A percentile compares a stretch with the other conserved stretches of the same genome.
Evolutionary conservation across 2,113 vertebrate genomes (phyloP).

Genomic region (Lycocorax pyrrhopterus): DNA sequence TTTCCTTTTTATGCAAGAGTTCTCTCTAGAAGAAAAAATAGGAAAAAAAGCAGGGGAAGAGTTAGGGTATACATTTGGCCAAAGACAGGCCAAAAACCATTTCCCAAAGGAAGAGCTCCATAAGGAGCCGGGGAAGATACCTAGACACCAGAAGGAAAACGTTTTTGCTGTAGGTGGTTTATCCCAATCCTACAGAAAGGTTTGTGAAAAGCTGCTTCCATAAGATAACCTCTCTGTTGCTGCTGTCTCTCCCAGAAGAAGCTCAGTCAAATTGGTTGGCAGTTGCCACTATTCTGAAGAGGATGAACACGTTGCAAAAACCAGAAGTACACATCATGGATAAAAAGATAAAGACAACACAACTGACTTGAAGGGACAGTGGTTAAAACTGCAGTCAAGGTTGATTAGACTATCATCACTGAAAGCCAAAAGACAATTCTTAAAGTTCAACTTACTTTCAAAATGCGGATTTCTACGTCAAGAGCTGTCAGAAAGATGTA

Average conservation of each 20-base stretch:
- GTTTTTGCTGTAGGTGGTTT: not conserved
- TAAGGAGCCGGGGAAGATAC: not conserved
- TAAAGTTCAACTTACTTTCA: not conserved
- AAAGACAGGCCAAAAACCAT: not conserved
- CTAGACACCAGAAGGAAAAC: not conserved
- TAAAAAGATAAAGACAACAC: not conserved
- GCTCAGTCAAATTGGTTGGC: accelerated
- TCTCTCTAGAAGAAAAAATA: not conserved
- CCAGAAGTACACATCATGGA: not conserved
- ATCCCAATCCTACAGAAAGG: not conserved
- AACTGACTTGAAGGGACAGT: not conserved
- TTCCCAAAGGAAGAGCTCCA: not conserved
- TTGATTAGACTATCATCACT: not conserved
- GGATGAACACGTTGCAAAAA: accelerated
- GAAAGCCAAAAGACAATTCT: not conserved
- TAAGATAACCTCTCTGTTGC: not conserved
- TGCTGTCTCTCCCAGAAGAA: not conserved
- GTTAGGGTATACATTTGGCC: not conserved
- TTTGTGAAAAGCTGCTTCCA: not conserved
- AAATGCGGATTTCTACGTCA: not conserved
- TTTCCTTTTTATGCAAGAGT: not conserved
- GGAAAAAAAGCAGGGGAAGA: accelerated
- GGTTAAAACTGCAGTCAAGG: not conserved
- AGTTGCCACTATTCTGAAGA: not conserved
- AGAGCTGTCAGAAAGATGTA: not conserved